A percentile compares a stretch with the other conserved stretches of the same genome.
Conservation (phyloP, 2,888 invertebrate genomes). For the Strigamia maritima region DNA sequence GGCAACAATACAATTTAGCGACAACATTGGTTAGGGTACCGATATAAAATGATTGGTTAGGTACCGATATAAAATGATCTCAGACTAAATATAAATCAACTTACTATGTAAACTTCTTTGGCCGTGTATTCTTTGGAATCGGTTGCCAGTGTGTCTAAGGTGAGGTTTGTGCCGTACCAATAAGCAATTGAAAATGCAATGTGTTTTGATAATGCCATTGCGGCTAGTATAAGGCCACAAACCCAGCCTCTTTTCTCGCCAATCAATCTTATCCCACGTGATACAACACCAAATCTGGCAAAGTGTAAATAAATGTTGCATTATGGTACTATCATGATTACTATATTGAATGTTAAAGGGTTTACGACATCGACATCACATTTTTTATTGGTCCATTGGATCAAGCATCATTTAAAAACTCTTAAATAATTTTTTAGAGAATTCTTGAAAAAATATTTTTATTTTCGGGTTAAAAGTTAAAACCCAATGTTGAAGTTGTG, state of each 20-base stretch:
- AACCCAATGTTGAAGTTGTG: too few species aligned
- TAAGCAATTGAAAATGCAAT: slow-evolving; percentile 2
- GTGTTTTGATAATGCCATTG: background rate
- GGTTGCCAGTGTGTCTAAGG: background rate
- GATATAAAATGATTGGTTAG: too few species aligned
- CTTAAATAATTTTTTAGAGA: too few species aligned
- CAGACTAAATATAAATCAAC: slow-evolving; percentile 41
- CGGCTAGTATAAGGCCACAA: background rate
- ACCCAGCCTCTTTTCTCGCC: slow-evolving; percentile 36
- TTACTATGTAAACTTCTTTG: slow-evolving; percentile 34
- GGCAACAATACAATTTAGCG: too few species aligned
- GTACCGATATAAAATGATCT: too few species aligned
- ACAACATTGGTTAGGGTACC: too few species aligned
- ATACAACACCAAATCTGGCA: background rate
- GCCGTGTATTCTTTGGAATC: background rate
- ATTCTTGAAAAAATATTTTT: background rate
- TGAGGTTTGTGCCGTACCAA: slow-evolving; percentile 16
- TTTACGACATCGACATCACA: too few species aligned
- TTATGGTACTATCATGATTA: too few species aligned
- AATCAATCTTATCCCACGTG: background rate
- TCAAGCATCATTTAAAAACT: too few species aligned
- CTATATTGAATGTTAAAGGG: too few species aligned
- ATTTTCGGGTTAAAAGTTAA: background rate
- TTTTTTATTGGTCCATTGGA: too few species aligned
- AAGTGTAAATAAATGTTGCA: background rate